Base-by-base conservation (phyloP, 2,888 invertebrate genomes). In the Minunthozetes semirufus region DNA sequence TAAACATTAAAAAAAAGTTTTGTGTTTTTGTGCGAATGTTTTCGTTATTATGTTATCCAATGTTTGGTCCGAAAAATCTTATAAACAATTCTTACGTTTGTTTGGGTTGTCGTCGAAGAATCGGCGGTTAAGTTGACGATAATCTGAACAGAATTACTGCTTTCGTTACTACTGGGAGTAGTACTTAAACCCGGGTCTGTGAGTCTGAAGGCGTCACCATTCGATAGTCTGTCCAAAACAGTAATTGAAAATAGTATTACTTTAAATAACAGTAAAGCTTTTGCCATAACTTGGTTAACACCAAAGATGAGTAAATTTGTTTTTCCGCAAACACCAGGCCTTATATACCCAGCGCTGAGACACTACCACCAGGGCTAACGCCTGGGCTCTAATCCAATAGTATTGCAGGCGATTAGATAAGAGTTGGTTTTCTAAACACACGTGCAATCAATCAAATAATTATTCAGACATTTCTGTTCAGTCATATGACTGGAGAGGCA, bases 211-310 rank as follows among this genome's bases (percentile, higher is more conserved):
- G 22, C 29, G 29, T 61, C 61, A 5, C 8, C 33, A 33, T 29
- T 17, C 61, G 61, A n/a, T 61, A 33, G 15, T 27, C 22, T 61
- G 61, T 33, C 61, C 22, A 61, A 61, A 17, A 61, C 61, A 33
- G 61, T 61, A 61, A 61, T 61, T 29, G n/a, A 13, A 61, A 61
- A n/a, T 25, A 61, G 22, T 61, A 33, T 17, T 61, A 61, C 33
- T 33, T 61, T 61, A 17, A 61, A 33, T 27, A 29, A 1, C 15
- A 61, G n/a, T 42, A 68, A 42, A 68, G 68, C 5, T 68, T 68
- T 68, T 38, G 68, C 68, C 68, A 68, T 68, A 68, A 68, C 68
- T 68, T 63, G 63, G 63, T 63, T 63, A 33, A 63, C 29, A 29
- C 29, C 29, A 63, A 68, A 68, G 15, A 42, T 4, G 17, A 68